Evolutionary conservation across 2,797 vertebrate genomes (phyloP).

Genomic region (Chelmon rostratus): DNA sequence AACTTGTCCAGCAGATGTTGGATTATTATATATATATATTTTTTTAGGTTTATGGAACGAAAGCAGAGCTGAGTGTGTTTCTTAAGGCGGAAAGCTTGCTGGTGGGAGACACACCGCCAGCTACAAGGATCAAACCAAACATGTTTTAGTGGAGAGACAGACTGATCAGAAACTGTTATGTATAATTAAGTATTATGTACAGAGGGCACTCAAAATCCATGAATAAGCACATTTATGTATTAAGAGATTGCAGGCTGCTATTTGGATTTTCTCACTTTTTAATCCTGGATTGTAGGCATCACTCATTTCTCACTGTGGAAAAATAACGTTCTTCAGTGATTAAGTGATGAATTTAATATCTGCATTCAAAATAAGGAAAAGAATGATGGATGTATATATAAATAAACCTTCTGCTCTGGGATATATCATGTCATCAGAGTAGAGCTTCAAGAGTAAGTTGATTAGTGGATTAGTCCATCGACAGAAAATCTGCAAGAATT

Average conservation of each 20-base stretch:
- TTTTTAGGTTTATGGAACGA: slow-evolving; percentile 31
- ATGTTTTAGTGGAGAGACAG: slow-evolving; percentile 22
- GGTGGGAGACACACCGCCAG: not conserved
- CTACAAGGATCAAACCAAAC: slow-evolving; percentile 9
- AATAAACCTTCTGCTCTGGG: not conserved
- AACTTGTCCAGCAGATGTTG: slow-evolving; percentile 60
- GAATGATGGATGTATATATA: not conserved
- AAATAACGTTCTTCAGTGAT: not conserved
- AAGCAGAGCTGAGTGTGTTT: slow-evolving; percentile 29
- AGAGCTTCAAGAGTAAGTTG: not conserved
- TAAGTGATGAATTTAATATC: not conserved
- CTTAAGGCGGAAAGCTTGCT: slow-evolving; percentile 14
- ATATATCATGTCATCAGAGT: not conserved
- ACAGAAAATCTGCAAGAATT: not conserved
- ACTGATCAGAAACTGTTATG: slow-evolving; percentile 7
- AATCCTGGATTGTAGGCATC: not conserved
- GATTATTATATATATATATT: slow-evolving; percentile 54
- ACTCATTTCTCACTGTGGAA: not conserved
- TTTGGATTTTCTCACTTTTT: not conserved
- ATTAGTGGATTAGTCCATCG: not conserved
- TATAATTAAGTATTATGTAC: slow-evolving; percentile 23
- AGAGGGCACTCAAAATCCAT: not conserved
- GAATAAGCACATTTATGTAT: slow-evolving; percentile 13
- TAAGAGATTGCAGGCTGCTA: not conserved
- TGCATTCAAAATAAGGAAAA: not conserved